Evolutionary conservation across 2,797 vertebrate genomes (phyloP).

Genomic region (Octomys mimax): DNA sequence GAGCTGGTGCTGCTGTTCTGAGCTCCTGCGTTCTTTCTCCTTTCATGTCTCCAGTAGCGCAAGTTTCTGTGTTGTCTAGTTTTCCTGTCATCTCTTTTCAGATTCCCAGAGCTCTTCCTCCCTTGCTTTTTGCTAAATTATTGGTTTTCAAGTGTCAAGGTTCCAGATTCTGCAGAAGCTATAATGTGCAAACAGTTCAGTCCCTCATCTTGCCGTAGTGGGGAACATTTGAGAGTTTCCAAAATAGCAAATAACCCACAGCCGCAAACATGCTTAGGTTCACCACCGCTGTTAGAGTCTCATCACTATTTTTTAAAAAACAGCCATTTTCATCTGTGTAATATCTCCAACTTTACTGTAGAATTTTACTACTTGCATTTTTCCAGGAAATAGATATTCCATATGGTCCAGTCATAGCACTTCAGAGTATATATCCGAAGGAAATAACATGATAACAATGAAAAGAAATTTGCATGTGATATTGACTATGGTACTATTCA

Average conservation of each 20-base stretch:
- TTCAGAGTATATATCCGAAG: neutral
- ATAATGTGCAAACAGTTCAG: neutral
- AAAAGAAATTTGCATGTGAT: neutral
- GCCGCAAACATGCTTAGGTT: neutral
- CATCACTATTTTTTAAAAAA: neutral
- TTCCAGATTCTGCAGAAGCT: neutral
- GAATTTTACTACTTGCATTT: neutral
- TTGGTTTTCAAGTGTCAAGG: neutral
- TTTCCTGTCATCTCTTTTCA: neutral
- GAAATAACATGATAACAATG: neutral
- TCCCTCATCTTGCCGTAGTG: neutral
- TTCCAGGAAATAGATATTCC: neutral
- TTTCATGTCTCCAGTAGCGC: neutral
- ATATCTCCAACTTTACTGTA: neutral
- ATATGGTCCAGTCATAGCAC: neutral
- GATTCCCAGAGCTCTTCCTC: neutral
- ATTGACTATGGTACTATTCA: neutral
- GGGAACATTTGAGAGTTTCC: neutral
- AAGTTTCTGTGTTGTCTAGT: neutral
- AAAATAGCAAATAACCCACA: neutral
- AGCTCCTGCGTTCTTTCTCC: too few relatives aligned
- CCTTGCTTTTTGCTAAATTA: neutral
- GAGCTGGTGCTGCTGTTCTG: neutral
- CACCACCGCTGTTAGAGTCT: neutral
- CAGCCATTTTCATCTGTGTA: neutral